Evolutionary conservation across 1,140 invertebrate genomes (phyloP).

Genomic region (Caenorhabditis brenneri): DNA sequence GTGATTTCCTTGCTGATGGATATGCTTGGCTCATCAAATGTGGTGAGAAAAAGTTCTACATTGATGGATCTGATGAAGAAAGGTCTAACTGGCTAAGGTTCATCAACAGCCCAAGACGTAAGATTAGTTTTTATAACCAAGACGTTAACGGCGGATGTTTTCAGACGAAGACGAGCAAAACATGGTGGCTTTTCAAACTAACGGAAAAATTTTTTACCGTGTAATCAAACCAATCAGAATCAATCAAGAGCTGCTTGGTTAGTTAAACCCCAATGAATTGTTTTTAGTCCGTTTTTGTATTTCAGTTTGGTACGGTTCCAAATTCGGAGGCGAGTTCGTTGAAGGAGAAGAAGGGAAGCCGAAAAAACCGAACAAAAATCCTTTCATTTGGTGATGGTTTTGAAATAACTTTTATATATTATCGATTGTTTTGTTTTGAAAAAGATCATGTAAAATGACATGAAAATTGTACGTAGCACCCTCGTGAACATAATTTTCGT

Average conservation of each 20-base stretch:
- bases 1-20: background rate
- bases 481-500: background rate
- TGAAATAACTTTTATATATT: background rate
- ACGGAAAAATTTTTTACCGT: conserved; percentile 11
- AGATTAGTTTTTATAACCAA: too few relatives aligned
- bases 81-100: conserved; percentile 5
- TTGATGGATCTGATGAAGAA: background rate
- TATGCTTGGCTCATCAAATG: conserved; percentile 27
- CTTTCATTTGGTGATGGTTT: conserved; percentile 33
- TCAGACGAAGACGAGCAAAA: conserved; percentile 19
- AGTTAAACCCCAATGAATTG: background rate
- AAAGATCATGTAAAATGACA: background rate
- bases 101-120: conserved; percentile 16
- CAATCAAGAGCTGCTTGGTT: conserved; percentile 13
- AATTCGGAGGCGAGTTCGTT: background rate
- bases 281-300: background rate
- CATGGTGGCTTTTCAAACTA: conserved; percentile 11
- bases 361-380: conserved; percentile 13
- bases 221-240: conserved; percentile 15
- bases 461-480: background rate
- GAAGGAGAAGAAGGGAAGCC: background rate
- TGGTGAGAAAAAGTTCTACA: background rate
- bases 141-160: too few relatives aligned
- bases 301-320: conserved; percentile 7
- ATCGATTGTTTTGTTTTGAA: background rate